Conservation (phyloP, 2,113 vertebrate species). For the Kryptolebias marmoratus region DNA sequence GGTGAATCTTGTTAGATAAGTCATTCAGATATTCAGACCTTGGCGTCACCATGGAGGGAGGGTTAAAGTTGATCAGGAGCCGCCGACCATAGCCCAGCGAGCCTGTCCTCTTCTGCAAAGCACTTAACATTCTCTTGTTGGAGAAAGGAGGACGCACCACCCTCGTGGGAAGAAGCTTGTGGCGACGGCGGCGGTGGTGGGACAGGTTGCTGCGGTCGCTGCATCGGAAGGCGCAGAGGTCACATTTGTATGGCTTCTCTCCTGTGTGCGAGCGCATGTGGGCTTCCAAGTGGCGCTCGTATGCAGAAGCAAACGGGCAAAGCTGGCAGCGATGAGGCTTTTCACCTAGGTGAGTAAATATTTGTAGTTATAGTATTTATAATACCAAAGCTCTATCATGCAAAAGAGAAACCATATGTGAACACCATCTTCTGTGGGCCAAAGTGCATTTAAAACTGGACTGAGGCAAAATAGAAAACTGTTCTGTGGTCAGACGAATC, state of each 20-base stretch:
- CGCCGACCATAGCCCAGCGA: constrained; percentile 89
- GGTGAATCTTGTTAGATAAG: constrained; percentile 86
- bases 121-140: constrained; percentile 91
- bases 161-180: constrained; percentile 94
- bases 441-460: no score
- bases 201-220: constrained; percentile 98
- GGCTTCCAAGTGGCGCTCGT: constrained; percentile 96
- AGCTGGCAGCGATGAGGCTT: constrained; percentile 97
- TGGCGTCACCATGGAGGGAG: constrained; percentile 87
- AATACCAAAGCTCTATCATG: neutral
- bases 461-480: no score
- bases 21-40: constrained; percentile 91
- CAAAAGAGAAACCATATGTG: neutral
- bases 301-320: constrained; percentile 97
- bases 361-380: neutral
- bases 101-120: constrained; percentile 91
- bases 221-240: constrained; percentile 96
- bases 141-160: constrained; percentile 86
- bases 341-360: constrained; percentile 83
- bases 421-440: no score
- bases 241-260: constrained; percentile 98
- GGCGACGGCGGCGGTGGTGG: constrained; percentile 94
- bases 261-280: constrained; percentile 98
- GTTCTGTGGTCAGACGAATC: no score
- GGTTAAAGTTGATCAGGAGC: constrained; percentile 88